Percentiles rank a stretch among this genome's conserved stretches.
phyloP scores from a whole-genome alignment of 2,113 vertebrate genomes.

The Dascyllus trimaculatus region DNA sequence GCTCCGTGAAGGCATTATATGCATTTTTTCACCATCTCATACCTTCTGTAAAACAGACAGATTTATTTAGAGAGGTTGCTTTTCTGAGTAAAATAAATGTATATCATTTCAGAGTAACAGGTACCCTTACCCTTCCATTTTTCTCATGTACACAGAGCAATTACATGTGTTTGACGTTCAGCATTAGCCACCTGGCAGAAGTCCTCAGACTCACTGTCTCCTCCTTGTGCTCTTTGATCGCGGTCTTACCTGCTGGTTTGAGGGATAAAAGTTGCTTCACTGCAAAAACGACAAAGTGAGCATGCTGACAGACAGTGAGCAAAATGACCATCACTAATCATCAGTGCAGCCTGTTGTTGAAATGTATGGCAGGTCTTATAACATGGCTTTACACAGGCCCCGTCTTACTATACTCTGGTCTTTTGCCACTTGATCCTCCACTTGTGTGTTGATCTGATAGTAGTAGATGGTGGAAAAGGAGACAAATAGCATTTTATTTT shows the following conservation, averaged over 20 bases:
- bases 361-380: no score
- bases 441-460: background rate
- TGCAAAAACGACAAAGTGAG: conserved; percentile 50
- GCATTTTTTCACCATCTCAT: background rate
- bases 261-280: conserved; percentile 44
- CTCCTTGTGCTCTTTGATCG: conserved; percentile 56
- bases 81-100: conserved; percentile 40
- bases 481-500: background rate
- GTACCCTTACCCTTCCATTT: conserved; percentile 63
- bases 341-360: no score
- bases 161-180: conserved; percentile 65
- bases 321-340: background rate
- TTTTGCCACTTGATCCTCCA: background rate
- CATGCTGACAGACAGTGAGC: background rate
- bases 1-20: background rate
- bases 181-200: conserved; percentile 70
- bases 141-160: conserved; percentile 47
- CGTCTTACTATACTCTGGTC: no score
- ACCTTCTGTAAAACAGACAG: conserved; percentile 15
- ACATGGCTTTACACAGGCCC: no score
- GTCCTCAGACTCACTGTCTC: conserved; percentile 62
- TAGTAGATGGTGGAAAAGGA: background rate
- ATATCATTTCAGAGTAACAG: conserved; percentile 51
- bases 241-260: conserved; percentile 59
- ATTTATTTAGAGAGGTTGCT: conserved; percentile 36